Evolutionary conservation across 2,113 vertebrate species (phyloP), one percentile per base, ranked within the genome.

Genomic region (Chamaetylas fuelleborni): DNA sequence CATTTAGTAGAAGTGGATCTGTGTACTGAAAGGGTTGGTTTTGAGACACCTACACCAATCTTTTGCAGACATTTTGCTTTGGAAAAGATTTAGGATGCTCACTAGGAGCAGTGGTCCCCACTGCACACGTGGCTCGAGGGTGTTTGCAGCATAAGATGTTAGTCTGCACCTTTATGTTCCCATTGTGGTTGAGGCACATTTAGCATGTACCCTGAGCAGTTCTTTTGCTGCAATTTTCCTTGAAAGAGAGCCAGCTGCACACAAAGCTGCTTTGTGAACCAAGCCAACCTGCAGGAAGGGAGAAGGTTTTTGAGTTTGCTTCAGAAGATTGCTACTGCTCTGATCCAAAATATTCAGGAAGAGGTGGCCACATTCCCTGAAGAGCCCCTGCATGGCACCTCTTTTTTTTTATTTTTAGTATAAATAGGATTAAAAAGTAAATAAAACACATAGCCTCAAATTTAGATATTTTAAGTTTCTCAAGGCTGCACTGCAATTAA

Each of bases 121-220:
- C 17, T 3, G 4, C 20, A 18, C 1, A 14, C 0, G 0, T 26
- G 12, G 31, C 47, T 90, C 65, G 26, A 31, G 71, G 20, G 4
- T 38, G 11, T 43, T 47, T 73, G 12, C 45, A 78, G 20, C 14
- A 16, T 47, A 42, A 81, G 31, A 24, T 3, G 16, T 61, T 60
- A 42, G 7, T 34, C 77, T 60, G 48, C 51, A 62, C 12, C 22
- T 66, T 40, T 48, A 33, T 65, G 28, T 53, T 78, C 61, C 36
- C 31, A 6, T 53, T 43, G 20, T n/a, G 8, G 8, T 12, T 57
- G 17, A 25, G 36, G 12, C 7, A 60, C 9, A 51, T 57, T 48
- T 66, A 51, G 7, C 16, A 62, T 7, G 8, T 6, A 42, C 5
- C 6, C 40, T 36, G 10, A 16, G 17, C 17, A 71, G 51, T 18